Evolutionary conservation across 2,888 invertebrate genomes (phyloP).

Genomic region (Agonopterix subpropinquella): DNA sequence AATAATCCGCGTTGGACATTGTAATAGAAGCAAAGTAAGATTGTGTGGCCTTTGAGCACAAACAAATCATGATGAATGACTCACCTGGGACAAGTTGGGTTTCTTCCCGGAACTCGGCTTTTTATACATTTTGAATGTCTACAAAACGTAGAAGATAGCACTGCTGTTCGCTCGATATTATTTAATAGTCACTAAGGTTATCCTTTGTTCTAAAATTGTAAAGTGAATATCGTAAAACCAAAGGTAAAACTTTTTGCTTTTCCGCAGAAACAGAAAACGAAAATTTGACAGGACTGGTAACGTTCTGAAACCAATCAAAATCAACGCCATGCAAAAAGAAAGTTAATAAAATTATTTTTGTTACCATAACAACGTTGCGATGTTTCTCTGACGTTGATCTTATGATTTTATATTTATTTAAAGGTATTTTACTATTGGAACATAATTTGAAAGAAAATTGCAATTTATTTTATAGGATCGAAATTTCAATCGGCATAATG

Average conservation of each 20-base stretch:
- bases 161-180: background rate
- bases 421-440: no score
- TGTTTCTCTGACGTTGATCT: no score
- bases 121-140: slow-evolving; percentile 39
- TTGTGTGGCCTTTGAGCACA: slow-evolving; percentile 17
- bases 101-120: slow-evolving; percentile 52
- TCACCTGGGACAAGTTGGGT: slow-evolving; percentile 66
- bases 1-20: slow-evolving; percentile 15
- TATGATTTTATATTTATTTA: no score
- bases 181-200: background rate
- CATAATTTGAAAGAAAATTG: no score
- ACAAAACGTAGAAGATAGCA: background rate
- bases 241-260: slow-evolving; percentile 7
- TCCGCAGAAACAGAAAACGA: background rate
- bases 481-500: no score
- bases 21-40: slow-evolving; percentile 9
- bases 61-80: slow-evolving; percentile 52
- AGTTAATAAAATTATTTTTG: no score
- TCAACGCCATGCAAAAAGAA: no score
- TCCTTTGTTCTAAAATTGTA: slow-evolving; percentile 3
- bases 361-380: no score
- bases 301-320: no score
- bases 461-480: no score
- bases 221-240: background rate
- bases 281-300: no score